Percentiles rank a stretch among this genome's conserved stretches.
phyloP scores from a whole-genome alignment of 2,888 invertebrate genomes.

The Adelognathus sp. region DNA sequence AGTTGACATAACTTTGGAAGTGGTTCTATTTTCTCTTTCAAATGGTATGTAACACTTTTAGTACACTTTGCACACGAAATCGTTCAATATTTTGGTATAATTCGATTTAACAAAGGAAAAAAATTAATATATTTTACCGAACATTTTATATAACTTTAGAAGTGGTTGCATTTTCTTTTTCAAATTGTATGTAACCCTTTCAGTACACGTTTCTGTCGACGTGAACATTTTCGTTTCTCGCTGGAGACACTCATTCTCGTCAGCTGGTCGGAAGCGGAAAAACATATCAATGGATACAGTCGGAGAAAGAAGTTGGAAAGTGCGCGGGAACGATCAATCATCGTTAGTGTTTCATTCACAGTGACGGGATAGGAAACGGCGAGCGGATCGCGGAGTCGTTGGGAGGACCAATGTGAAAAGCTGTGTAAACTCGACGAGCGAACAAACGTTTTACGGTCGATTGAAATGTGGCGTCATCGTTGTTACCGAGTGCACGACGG shows the following conservation, averaged over 20 bases:
- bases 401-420: conserved; percentile 67
- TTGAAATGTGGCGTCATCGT: conserved; percentile 60
- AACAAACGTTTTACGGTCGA: conserved; percentile 69
- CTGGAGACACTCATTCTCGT: conserved; percentile 15
- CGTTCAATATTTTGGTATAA: no score
- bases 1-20: no score
- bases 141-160: no score
- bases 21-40: no score
- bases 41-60: no score
- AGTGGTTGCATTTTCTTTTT: no score
- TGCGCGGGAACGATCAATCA: conserved; percentile 64
- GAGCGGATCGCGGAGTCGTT: no score
- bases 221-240: no score
- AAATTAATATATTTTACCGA: no score
- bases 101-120: no score
- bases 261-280: neutral
- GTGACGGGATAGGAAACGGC: conserved; percentile 36
- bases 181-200: neutral
- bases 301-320: conserved; percentile 1
- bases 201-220: no score
- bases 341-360: conserved; percentile 74
- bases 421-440: conserved; percentile 71
- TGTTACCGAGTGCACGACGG: neutral
- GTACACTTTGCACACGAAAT: no score
- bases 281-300: conserved; percentile 2